Evolutionary conservation across 2,113 vertebrate genomes (phyloP).

Genomic region (Equus przewalskii): DNA sequence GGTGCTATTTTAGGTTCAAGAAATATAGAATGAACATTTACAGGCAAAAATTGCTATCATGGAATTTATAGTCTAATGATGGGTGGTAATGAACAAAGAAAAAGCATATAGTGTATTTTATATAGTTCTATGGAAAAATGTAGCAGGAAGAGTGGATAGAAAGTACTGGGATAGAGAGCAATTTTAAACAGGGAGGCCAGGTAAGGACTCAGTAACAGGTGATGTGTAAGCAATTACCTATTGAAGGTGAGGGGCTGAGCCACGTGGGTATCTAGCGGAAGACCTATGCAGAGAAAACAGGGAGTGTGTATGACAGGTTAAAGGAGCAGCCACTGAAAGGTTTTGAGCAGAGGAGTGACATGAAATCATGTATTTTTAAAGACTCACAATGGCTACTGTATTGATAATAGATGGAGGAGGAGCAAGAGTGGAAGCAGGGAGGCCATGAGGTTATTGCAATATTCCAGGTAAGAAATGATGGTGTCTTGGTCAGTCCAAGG

Average conservation of each 20-base stretch:
- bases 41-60: neutral
- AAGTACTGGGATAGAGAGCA: neutral
- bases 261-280: neutral
- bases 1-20: neutral
- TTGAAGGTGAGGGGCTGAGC: neutral
- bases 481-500: neutral
- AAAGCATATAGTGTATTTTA: neutral
- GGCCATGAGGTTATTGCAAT: neutral
- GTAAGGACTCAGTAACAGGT: neutral
- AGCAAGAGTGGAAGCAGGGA: neutral
- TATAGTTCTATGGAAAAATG: neutral
- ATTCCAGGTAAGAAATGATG: neutral
- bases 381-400: neutral
- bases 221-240: neutral
- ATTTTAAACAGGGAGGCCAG: neutral
- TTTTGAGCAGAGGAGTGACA: neutral
- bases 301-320: too few relatives aligned
- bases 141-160: neutral
- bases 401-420: neutral
- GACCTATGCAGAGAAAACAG: neutral
- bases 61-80: neutral
- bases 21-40: neutral
- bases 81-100: neutral
- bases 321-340: neutral
- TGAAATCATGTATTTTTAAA: neutral